Conservation (phyloP, 2,797 vertebrate genomes). For the Sebastes alutus region DNA sequence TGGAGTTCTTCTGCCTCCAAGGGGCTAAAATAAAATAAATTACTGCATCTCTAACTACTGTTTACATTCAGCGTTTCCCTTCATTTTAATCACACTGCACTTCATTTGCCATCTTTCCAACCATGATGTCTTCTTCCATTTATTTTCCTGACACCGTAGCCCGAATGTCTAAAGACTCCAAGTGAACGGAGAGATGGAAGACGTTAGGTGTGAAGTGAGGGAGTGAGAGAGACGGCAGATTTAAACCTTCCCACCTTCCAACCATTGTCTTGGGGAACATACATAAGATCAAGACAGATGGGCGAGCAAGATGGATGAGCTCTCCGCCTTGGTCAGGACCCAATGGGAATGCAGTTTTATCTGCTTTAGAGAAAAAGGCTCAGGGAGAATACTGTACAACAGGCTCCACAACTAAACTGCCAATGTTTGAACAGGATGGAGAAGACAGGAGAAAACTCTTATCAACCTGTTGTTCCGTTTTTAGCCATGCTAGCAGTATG, state of each 20-base stretch:
- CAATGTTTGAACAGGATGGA: conserved; percentile 7
- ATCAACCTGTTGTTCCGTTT: background rate
- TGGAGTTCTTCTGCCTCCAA: background rate
- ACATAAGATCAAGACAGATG: conserved; percentile 15
- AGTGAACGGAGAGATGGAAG: background rate
- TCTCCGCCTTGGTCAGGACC: background rate
- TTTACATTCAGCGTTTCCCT: background rate
- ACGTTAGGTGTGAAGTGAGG: background rate
- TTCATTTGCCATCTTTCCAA: background rate
- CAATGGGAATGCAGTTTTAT: conserved; percentile 28
- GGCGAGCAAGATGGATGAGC: conserved; percentile 20
- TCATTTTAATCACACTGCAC: conserved; percentile 21
- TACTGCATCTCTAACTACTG: background rate
- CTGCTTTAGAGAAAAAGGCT: conserved; percentile 13
- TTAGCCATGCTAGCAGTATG: background rate
- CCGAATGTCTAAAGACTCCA: background rate
- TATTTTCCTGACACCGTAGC: background rate
- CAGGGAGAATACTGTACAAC: background rate
- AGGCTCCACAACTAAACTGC: background rate
- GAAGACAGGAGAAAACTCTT: background rate
- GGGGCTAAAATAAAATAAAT: background rate
- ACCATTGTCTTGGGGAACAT: conserved; percentile 19
- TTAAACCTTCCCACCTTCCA: conserved; percentile 4
- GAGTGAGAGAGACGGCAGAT: background rate
- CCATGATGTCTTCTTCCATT: background rate